Evolutionary conservation across 2,888 invertebrate species (phyloP), one percentile per base, ranked within the genome.

Genomic region (Machimus rusticus): DNA sequence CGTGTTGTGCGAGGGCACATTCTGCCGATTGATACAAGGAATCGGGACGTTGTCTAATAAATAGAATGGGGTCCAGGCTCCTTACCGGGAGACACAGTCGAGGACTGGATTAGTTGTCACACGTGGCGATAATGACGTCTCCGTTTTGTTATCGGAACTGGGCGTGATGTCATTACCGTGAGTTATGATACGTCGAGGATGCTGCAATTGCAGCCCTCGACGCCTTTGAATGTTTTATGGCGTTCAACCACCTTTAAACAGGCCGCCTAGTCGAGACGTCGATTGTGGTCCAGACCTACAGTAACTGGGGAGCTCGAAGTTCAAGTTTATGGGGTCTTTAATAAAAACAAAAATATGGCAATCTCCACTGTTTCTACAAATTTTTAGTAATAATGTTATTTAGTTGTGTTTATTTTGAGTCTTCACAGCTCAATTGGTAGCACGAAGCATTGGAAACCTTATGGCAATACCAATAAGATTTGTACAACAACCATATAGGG

Each of bases 161-260:
- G 89, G 89, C 89, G 89, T 89, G 89, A 89, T 89, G 88, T 88
- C 89, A 89, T 89, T 89, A 89, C 89, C 88, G 87, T 89, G 74
- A 88, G 74, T 88, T 87, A 88, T 88, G 78, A 87, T 77, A 43
- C 77, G 51, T 74, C 51, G 66, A 82, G 66, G n/a, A 66, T 66
- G 66, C 28, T 66, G 28, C 66, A 66, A 66, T 66, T 28, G 66
- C 66, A 23, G 23, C 66, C 8, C 23, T 66, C 23, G 23, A 66
- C 66, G 28, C 19, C 9, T 66, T 66, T 66, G 23, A 66, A 23
- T 66, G 66, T 66, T 28, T 66, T 66, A 66, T 66, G 28, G 66
- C 12, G 66, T 66, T 66, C 8, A 66, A 66, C 66, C 9, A 19
- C 66, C 28, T 46, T 16, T 46, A 16, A 46, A 46, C 14, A 46